Conservation (phyloP, 2,888 invertebrate genomes). For the Leptinotarsa juncta region DNA sequence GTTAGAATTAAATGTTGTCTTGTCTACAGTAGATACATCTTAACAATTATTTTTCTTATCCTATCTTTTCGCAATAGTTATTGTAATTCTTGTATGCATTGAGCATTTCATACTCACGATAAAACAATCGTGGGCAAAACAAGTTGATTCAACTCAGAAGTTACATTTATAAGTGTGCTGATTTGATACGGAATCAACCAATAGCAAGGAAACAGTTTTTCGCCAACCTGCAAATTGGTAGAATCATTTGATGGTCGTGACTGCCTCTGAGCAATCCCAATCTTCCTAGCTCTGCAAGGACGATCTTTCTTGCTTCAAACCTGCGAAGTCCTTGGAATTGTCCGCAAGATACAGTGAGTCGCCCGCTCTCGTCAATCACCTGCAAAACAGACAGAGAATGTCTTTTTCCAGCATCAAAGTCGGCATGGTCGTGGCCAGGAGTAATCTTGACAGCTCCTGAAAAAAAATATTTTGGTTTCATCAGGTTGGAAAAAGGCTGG, state of each 20-base stretch:
- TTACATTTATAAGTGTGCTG: no score
- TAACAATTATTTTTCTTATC: no score
- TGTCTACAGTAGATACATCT: no score
- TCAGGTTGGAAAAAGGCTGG: no score
- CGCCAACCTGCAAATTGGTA: conserved; percentile 80
- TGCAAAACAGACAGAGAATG: conserved; percentile 88
- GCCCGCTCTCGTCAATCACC: conserved; percentile 93
- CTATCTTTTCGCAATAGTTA: no score
- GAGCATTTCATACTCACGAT: no score
- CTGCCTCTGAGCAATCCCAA: conserved; percentile 68
- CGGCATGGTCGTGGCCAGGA: conserved; percentile 96
- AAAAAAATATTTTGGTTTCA: background rate
- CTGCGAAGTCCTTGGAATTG: conserved; percentile 84
- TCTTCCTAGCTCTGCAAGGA: conserved; percentile 81
- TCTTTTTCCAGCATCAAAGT: conserved; percentile 94
- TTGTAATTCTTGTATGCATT: no score
- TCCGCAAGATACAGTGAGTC: conserved; percentile 83
- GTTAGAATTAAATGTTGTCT: no score
- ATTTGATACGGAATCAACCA: no score
- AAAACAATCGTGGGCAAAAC: no score
- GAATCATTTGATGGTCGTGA: conserved; percentile 94
- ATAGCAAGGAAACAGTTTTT: background rate
- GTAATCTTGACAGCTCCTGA: conserved; percentile 97
- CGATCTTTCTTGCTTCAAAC: conserved; percentile 87
- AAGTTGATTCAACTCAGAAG: no score